Conservation (phyloP, 2,888 invertebrate genomes). For the Pecten maximus region DNA sequence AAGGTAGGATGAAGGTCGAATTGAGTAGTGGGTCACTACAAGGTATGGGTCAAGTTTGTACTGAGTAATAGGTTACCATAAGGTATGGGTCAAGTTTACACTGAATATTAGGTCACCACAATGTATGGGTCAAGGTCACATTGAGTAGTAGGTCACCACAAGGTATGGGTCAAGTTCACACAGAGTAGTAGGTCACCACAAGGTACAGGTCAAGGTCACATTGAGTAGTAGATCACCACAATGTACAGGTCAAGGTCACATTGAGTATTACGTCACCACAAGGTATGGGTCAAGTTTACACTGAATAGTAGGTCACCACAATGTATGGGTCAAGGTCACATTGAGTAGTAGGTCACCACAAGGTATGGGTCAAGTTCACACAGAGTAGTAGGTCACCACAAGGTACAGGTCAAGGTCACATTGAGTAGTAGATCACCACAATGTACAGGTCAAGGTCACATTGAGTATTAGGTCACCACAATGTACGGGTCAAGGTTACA, state of each 20-base stretch:
- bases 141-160: too few species aligned
- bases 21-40: too few species aligned
- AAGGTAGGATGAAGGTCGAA: neutral
- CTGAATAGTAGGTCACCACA: neutral
- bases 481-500: neutral
- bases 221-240: constrained; percentile 72
- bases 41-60: too few species aligned
- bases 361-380: neutral
- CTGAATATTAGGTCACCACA: too few species aligned
- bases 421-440: neutral
- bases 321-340: neutral
- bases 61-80: too few species aligned
- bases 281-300: neutral
- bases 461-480: neutral
- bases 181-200: neutral
- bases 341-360: neutral
- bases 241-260: constrained; percentile 61
- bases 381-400: neutral
- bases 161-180: too few species aligned
- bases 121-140: too few species aligned
- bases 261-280: neutral
- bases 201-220: too few species aligned
- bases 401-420: neutral
- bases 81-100: too few species aligned
- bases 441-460: neutral